Conservation (phyloP, 2,797 vertebrate species). For the Lateolabrax maculatus region DNA sequence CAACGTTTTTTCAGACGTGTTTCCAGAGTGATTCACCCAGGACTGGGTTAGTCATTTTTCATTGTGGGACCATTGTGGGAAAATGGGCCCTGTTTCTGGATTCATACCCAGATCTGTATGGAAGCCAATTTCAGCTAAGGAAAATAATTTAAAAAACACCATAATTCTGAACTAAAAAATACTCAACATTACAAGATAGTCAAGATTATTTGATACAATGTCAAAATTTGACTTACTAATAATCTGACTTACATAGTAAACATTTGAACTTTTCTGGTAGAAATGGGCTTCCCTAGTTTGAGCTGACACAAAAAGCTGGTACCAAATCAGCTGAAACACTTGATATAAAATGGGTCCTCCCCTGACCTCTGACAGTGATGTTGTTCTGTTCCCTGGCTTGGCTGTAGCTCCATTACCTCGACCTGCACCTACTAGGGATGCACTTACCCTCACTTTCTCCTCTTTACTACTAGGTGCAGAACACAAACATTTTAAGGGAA, state of each 20-base stretch:
- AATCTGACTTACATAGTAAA: too few relatives aligned
- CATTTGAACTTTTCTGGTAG: background rate
- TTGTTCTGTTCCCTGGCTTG: constrained; percentile 47
- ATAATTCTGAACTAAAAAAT: background rate
- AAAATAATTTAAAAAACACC: background rate
- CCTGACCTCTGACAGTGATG: constrained; percentile 23
- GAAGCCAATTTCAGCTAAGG: background rate
- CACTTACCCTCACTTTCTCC: constrained; percentile 83
- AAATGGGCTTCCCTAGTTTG: constrained; percentile 1
- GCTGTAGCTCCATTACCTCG: constrained; percentile 78
- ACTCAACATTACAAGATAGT: background rate
- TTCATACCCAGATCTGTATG: background rate
- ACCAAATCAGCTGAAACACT: constrained; percentile 2
- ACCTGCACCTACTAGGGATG: constrained; percentile 83
- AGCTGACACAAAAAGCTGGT: background rate
- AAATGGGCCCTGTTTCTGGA: background rate
- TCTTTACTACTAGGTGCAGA: constrained; percentile 81
- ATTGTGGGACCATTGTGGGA: background rate
- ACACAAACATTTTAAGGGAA: constrained; percentile 82
- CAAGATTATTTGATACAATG: background rate
- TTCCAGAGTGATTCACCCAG: background rate
- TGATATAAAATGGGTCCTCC: background rate
- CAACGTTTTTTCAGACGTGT: background rate
- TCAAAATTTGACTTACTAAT: too few relatives aligned
- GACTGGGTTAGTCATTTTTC: background rate